Conservation (phyloP, 1,140 invertebrate genomes). For the Drosophila fuyamai region DNA sequence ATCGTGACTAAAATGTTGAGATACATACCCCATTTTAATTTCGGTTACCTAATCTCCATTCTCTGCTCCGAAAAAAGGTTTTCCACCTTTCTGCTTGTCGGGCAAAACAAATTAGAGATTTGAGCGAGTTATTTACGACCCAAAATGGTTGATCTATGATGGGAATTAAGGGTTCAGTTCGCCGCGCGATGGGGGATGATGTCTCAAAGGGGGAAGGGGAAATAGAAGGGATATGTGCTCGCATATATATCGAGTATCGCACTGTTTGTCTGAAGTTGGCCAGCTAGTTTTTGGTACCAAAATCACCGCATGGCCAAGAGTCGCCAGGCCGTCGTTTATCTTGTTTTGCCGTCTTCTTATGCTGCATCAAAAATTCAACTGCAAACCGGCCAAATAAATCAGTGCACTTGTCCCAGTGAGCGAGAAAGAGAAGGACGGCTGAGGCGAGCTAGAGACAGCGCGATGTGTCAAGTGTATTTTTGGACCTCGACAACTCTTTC, state of each 20-base stretch:
- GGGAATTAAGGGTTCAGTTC: conserved; percentile 69
- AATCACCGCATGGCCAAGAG: conserved; percentile 66
- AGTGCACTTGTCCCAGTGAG: conserved; percentile 55
- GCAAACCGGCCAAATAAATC: conserved; percentile 84
- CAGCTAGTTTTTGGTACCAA: conserved; percentile 38
- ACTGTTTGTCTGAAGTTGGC: conserved; percentile 36
- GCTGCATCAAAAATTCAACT: conserved; percentile 82
- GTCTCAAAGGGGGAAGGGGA: conserved; percentile 4
- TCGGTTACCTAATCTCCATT: conserved; percentile 28
- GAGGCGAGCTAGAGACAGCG: conserved; percentile 17
- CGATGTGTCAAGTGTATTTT: conserved; percentile 78
- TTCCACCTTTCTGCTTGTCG: conserved; percentile 75
- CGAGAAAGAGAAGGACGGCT: conserved; percentile 20
- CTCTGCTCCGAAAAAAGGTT: conserved; percentile 56
- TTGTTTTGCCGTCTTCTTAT: conserved; percentile 72
- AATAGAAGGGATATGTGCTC: conserved; percentile 14
- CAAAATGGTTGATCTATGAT: conserved; percentile 78
- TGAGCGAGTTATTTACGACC: conserved; percentile 76
- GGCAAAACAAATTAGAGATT: conserved; percentile 82
- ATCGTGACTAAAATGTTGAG: neutral
- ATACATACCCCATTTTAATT: neutral
- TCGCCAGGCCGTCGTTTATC: conserved; percentile 80
- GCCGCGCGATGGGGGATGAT: conserved; percentile 40
- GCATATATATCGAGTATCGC: conserved; percentile 2
- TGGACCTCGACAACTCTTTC: conserved; percentile 77